Evolutionary conservation across 2,113 vertebrate genomes (phyloP), one percentile per base, ranked within the genome.

Genomic region (Ctenomys sociabilis): DNA sequence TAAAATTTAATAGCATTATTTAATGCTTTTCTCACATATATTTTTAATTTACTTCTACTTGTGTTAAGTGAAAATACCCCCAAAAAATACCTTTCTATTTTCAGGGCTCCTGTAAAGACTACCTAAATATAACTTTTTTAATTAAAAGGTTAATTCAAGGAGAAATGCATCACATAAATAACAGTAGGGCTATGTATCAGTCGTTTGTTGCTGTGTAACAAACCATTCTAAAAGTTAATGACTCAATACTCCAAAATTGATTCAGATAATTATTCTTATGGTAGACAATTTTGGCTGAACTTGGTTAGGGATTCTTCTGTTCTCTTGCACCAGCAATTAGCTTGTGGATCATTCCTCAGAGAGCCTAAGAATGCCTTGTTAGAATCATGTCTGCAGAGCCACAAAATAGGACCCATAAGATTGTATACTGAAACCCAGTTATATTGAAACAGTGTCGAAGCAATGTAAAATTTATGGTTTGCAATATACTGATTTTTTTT

Each of bases 21-120:
- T 63, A 72, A 30, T 66, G 22, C 66, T 90, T 93, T 92, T 7
- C 17, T 93, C 77, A 10, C 57, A 72, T 80, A 84, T 95, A 19
- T 64, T 95, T 96, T 93, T 77, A 54, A 32, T 59, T 93, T 66
- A 22, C 30, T 93, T 93, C 61, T 19, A 54, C 43, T 89, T 92
- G 13, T 72, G 28, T 59, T 37, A 49, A 78, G 10, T 73, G 19
- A 90, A 94, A 92, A 80, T 32, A 2, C 52, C 54, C 49, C 9
- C 49, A 8, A 8, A 49, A 49, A 49, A 49, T 32, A 2, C 43
- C 54, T 85, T 81, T 14, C 57, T 77, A 77, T 68, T 92, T 92
- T 26, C 3, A 49, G 40, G 57, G 32, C 7, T 93, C 30, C 43
- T 64, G 26, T 59, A 86, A 49, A 75, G 32, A 63, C 37, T 84